Base-by-base conservation (phyloP, 2,113 vertebrate species). In the Eudyptes chrysolophus region DNA sequence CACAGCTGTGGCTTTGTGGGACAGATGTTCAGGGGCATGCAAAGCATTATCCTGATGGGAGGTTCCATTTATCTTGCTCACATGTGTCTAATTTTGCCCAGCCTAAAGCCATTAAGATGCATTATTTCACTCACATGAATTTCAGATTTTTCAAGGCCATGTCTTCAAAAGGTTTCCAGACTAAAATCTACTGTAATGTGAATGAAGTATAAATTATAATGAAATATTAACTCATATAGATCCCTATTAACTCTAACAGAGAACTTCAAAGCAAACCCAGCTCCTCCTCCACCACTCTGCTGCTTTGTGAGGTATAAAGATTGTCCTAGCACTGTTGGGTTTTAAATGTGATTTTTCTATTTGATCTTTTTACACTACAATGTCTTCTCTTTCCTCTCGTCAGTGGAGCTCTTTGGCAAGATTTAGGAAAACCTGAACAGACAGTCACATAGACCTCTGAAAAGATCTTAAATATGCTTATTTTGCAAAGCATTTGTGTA, bases 21-120 rank as follows among this genome's bases (percentile, higher is more conserved):
- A 96, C 95, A 97, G 96, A 97, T 97, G 96, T 97, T 97, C 54
- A 71, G 93, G 86, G 87, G 40, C 72, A 93, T 27, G 65, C 84
- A 93, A 94, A 94, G 60, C 83, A 86, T 92, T 90, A 90, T 93
- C 72, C 87, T 95, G 79, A 75, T 83, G 84, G 92, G 92, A 86
- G 38, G 20, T 65, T 79, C 69, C 69, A 97, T 97, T 89, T 96
- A 96, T 97, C 95, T 97, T 93, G 61, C 57, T 97, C 95, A 89
- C 54, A 92, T 52, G 58, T 87, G 77, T 80, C 94, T 96, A 84
- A 95, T 96, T 96, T 83, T 97, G 65, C 88, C 24, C 58, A 95
- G 86, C 61, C 69, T 92, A 89, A 93, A 87, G 57, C 74, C 74
- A 96, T 96, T 96, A 96, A 93, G 78, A 64, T 75, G 68, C 84